Conservation (phyloP, 2,797 vertebrate species). For the Cossypha caffra region DNA sequence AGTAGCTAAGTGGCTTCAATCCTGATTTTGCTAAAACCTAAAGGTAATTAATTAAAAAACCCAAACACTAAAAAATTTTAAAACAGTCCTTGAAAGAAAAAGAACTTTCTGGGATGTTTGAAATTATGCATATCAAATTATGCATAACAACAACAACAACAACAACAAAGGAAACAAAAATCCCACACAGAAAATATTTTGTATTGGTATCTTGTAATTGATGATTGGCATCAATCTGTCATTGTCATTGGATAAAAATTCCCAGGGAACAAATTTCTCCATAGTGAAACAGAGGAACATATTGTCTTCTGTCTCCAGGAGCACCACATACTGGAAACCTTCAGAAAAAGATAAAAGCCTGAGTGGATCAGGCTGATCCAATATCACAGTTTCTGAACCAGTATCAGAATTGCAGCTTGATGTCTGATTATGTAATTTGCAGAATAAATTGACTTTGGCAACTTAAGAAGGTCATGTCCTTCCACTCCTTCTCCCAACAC, state of each 20-base stretch:
- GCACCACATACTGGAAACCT: not conserved
- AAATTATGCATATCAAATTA: not conserved
- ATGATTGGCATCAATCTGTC: not conserved
- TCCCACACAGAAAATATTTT: not conserved
- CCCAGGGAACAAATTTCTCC: not conserved
- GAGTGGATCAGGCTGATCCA: not conserved
- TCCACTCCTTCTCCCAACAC: not conserved
- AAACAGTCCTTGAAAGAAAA: not conserved
- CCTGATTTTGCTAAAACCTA: not conserved
- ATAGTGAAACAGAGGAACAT: not conserved
- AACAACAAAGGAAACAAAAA: not conserved
- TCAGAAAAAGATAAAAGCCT: not conserved
- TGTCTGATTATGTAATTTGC: not conserved
- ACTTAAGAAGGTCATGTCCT: not conserved
- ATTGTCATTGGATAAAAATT: not conserved
- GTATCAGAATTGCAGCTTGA: not conserved
- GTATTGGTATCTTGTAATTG: not conserved
- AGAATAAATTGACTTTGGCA: not conserved
- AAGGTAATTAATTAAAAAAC: not conserved
- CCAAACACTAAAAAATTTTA: not conserved
- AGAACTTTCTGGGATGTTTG: not conserved
- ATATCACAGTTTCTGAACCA: not conserved
- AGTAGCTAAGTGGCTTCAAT: not conserved
- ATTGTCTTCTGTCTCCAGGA: not conserved
- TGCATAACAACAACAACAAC: not conserved